Base-by-base conservation (phyloP, 2,113 vertebrate species). In the Haplochromis vanheusdeni region DNA sequence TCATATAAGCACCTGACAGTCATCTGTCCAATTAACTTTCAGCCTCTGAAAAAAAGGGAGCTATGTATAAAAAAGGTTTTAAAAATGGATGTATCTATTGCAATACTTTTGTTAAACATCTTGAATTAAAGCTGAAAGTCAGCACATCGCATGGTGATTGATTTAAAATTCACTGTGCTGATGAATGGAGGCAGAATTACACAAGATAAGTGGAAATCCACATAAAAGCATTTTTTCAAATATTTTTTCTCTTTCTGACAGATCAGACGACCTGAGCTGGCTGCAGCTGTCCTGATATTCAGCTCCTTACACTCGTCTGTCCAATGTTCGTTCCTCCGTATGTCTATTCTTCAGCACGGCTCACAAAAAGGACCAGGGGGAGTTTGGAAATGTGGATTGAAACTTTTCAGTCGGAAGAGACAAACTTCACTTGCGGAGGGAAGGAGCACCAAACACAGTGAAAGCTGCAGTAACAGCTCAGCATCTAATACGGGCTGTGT, bases 191-290 rank as follows among this genome's bases (percentile, higher is more conserved):
- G 68, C 40, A 73, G 21, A 47, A 73, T 11, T 10, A 26, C 21
- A 73, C 40, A 73, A 73, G 23, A n/a, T 37, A 13, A 17, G 23
- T 62, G 6, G 45, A 10, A 45, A 40, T 65, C 33, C 13, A 9
- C n/a, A 86, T 81, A 19, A 83, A 37, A 26, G 6, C 26, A 4
- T n/a, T 2, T 49, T 77, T n/a, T 37, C 17, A 33, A 77, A 31
- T 11, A 31, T 17, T 16, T 5, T 62, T 55, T 17, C n/a, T 90
- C 35, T 83, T 4, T 9, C 37, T 87, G 62, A 75, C 88, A 96
- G 96, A 83, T 96, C 95, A 14, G 93, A 95, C 26, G 93, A 95
- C 85, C 89, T 95, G 81, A 96, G 91, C 88, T 96, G 96, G 96
- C 82, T 96, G 87, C 93, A 96, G 75, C n/a, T 96, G 87, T 85